Conservation (phyloP, 2,113 vertebrate genomes). For the Triplophysa rosa region DNA sequence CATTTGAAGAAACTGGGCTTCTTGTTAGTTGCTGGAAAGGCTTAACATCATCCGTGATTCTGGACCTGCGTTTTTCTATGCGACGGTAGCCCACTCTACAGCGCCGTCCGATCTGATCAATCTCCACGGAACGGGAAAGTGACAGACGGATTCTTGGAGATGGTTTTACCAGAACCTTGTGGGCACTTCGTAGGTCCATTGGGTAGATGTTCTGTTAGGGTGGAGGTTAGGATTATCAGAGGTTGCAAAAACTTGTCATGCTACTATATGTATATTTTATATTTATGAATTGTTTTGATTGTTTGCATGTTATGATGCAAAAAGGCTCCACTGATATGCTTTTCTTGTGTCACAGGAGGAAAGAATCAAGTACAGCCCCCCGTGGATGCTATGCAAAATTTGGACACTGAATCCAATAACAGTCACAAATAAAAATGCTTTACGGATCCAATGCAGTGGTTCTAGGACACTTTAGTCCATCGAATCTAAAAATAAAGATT, state of each 20-base stretch:
- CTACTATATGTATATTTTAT: not conserved
- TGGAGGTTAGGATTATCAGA: not conserved
- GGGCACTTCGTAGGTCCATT: slow-evolving; percentile 94
- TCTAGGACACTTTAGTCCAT: not conserved
- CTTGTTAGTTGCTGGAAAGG: slow-evolving; percentile 20
- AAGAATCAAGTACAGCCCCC: not conserved
- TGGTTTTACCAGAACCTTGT: slow-evolving; percentile 81
- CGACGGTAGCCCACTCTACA: slow-evolving; percentile 64
- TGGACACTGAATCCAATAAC: not conserved
- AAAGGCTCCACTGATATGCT: not conserved
- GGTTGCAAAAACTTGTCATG: not conserved
- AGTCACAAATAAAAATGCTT: not conserved
- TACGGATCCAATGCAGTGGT: not conserved
- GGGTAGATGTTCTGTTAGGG: slow-evolving; percentile 83
- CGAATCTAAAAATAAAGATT: not conserved
- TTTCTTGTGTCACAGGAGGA: not conserved
- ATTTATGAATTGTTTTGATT: not conserved
- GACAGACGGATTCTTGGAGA: slow-evolving; percentile 73
- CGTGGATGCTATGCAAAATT: not conserved
- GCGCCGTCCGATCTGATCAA: slow-evolving; percentile 57
- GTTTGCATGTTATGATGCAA: not conserved
- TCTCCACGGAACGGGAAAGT: slow-evolving; percentile 73
- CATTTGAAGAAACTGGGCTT: slow-evolving; percentile 3
- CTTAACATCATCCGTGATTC: slow-evolving; percentile 10
- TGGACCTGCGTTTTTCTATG: slow-evolving; percentile 53